Percentiles rank a stretch among this genome's conserved stretches.
phyloP scores from a whole-genome alignment of 2,797 vertebrate species.

The Orestias chungarensis region DNA sequence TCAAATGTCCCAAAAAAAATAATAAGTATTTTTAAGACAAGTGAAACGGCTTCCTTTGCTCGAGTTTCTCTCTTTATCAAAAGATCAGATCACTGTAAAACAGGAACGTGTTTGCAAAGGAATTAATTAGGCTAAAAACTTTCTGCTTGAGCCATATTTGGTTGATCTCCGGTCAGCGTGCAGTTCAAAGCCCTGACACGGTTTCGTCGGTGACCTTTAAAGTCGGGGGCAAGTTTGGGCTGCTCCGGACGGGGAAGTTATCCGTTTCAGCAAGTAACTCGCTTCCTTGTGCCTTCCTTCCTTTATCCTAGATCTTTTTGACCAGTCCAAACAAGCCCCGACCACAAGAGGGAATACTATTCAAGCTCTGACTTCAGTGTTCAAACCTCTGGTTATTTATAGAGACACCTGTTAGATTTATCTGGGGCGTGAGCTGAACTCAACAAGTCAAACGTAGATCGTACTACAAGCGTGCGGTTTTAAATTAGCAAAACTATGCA shows the following conservation, averaged over 20 bases:
- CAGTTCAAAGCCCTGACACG: conserved; percentile 34
- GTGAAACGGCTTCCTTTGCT: neutral
- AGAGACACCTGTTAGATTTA: conserved; percentile 48
- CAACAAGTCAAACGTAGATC: conserved; percentile 46
- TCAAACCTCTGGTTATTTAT: conserved; percentile 35
- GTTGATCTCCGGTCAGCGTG: conserved; percentile 41
- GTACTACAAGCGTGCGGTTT: conserved; percentile 58
- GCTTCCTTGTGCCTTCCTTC: conserved; percentile 71
- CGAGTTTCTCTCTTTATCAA: neutral
- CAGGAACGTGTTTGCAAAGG: conserved; percentile 9
- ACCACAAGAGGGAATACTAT: conserved; percentile 28
- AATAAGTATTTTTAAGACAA: conserved; percentile 10
- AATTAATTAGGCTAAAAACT: conserved; percentile 11
- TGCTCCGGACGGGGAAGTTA: conserved; percentile 43
- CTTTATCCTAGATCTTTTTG: conserved; percentile 40
- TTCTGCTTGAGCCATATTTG: conserved; percentile 43
- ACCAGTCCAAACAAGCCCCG: conserved; percentile 14
- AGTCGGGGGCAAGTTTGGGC: conserved; percentile 46
- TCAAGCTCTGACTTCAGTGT: conserved; percentile 12
- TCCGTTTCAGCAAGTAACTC: conserved; percentile 33
- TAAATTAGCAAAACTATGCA: conserved; percentile 49
- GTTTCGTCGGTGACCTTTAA: conserved; percentile 57
- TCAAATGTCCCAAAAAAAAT: neutral
- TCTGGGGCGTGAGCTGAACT: conserved; percentile 38
- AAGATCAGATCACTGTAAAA: conserved; percentile 35